Evolutionary conservation across 2,797 vertebrate species (phyloP).

Genomic region (Sylvia borin): DNA sequence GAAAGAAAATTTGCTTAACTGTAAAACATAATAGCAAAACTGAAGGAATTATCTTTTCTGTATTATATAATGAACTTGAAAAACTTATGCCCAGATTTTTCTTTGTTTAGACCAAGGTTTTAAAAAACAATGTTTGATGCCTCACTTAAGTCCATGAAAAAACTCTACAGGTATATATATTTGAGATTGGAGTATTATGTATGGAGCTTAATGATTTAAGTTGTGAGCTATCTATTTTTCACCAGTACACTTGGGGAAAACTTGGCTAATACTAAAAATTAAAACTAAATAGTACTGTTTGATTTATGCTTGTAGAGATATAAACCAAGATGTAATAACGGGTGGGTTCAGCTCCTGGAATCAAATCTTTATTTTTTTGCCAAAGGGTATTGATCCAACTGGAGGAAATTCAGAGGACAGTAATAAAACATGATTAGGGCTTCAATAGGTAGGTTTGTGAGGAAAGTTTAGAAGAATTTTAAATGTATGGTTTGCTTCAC

Average conservation of each 20-base stretch:
- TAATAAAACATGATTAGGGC: neutral
- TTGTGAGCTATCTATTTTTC: neutral
- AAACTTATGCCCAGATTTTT: neutral
- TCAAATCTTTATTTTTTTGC: neutral
- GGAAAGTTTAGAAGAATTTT: neutral
- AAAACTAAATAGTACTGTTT: neutral
- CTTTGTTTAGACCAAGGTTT: neutral
- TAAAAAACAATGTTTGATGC: neutral
- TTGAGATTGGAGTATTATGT: neutral
- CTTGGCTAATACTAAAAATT: neutral
- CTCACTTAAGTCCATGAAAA: neutral
- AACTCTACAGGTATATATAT: neutral
- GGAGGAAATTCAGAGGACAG: neutral
- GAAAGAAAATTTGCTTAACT: neutral
- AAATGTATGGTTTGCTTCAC: neutral
- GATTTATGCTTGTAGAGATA: neutral
- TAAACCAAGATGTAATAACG: neutral
- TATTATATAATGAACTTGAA: neutral
- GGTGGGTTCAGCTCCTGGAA: neutral
- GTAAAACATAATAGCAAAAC: neutral
- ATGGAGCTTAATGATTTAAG: neutral
- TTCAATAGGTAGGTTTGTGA: neutral
- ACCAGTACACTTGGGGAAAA: neutral
- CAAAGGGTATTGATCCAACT: neutral
- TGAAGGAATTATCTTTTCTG: neutral